Evolutionary conservation across 1,140 invertebrate genomes (phyloP).

Genomic region (Dendrolimus kikuchii): DNA sequence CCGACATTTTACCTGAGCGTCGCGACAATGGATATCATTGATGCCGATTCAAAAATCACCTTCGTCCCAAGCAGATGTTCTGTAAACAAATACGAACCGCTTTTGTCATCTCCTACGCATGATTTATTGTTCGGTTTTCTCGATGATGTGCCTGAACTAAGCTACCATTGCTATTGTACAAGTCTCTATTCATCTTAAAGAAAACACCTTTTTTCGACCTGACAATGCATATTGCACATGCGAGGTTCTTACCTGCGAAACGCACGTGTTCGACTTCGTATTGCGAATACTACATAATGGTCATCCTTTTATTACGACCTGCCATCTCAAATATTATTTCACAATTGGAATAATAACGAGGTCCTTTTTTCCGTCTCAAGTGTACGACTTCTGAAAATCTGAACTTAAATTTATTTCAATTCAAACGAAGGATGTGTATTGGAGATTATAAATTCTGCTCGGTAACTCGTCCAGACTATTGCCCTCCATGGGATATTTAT

Average conservation of each 20-base stretch:
- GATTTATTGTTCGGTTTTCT: conserved; percentile 49
- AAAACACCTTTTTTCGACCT: conserved; percentile 49
- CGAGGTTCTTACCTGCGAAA: conserved; percentile 50
- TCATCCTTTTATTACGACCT: conserved; percentile 22
- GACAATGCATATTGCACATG: conserved; percentile 60
- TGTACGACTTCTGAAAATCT: conserved; percentile 27
- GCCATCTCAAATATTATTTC: conserved; percentile 28
- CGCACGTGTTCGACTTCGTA: conserved; percentile 65
- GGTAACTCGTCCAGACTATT: too few relatives aligned
- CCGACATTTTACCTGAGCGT: conserved; percentile 48
- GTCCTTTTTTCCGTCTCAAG: conserved; percentile 24
- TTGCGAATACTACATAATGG: conserved; percentile 40
- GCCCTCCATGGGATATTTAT: too few relatives aligned
- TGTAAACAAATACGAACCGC: conserved; percentile 48
- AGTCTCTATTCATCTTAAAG: conserved; percentile 45
- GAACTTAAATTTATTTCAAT: background rate
- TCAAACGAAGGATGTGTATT: too few relatives aligned
- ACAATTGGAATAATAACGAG: conserved; percentile 21
- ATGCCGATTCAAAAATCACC: conserved; percentile 40
- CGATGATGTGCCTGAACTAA: conserved; percentile 45
- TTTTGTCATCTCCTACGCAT: conserved; percentile 57
- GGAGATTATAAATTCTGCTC: too few relatives aligned
- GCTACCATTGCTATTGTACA: conserved; percentile 52
- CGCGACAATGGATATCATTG: conserved; percentile 47
- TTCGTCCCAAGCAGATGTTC: conserved; percentile 49